These are phyloP conservation scores for Parasteatoda tepidariorum DNA, from an alignment of 1,140 invertebrate species.

Conservation along the genomic window DNA sequence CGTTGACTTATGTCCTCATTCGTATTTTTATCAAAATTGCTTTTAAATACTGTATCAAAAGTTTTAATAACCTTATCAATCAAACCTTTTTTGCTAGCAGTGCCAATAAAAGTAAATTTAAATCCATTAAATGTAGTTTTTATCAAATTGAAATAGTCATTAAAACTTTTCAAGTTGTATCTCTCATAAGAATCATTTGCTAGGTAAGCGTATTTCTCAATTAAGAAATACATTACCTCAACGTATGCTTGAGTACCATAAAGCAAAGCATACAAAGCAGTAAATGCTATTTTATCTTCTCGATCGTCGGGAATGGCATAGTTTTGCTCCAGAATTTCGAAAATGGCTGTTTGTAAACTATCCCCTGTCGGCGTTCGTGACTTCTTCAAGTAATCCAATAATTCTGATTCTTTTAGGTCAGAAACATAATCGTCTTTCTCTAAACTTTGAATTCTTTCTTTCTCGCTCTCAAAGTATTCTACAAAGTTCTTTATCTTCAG, in stretches of 20 bases:
- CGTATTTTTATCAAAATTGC: background rate
- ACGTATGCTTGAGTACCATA: background rate
- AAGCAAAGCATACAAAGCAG: background rate
- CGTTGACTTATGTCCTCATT: background rate
- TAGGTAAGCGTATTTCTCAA: background rate
- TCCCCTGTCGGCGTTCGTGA: background rate
- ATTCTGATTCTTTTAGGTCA: background rate
- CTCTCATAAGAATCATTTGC: background rate
- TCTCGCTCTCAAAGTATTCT: background rate
- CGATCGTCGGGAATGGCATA: background rate
- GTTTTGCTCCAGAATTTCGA: background rate
- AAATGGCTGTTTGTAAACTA: background rate
- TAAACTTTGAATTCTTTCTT: background rate
- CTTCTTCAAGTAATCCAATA: background rate
- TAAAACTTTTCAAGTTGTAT: background rate
- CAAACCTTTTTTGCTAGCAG: background rate
- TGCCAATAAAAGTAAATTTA: background rate
- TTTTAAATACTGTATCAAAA: background rate
- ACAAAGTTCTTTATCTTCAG: background rate
- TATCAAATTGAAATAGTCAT: constrained; percentile 1
- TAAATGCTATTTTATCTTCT: background rate
- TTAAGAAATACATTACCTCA: constrained; percentile 6
- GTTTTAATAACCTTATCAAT: background rate
- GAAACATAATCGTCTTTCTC: background rate
- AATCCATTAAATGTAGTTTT: background rate